phyloP scores from a whole-genome alignment of 1,140 invertebrate genomes.

The Asobara japonica region DNA sequence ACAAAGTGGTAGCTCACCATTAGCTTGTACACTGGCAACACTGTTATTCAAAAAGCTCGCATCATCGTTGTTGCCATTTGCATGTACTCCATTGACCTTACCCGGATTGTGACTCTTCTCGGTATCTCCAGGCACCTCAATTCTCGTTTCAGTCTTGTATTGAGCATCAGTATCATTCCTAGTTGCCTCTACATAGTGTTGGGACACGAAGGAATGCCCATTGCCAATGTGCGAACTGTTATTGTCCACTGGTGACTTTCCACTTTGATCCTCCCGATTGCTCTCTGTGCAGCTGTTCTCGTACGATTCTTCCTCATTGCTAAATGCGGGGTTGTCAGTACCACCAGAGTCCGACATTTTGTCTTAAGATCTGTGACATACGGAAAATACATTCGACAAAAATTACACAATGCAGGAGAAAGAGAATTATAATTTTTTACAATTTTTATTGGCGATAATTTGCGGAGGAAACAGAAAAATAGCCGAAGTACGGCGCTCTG shows the following conservation, averaged over 20 bases:
- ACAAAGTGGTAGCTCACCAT: constrained; percentile 45
- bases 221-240: constrained; percentile 43
- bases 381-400: not conserved
- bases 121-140: constrained; percentile 54
- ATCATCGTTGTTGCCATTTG: constrained; percentile 62
- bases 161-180: constrained; percentile 50
- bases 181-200: constrained; percentile 57
- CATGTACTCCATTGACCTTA: constrained; percentile 59
- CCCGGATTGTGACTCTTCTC: constrained; percentile 45
- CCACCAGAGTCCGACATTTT: constrained; percentile 55
- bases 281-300: constrained; percentile 41
- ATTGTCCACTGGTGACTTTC: constrained; percentile 37
- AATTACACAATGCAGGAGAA: too few relatives aligned
- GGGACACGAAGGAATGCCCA: constrained; percentile 56
- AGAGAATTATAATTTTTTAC: too few relatives aligned
- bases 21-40: constrained; percentile 54
- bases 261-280: constrained; percentile 40
- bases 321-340: constrained; percentile 61
- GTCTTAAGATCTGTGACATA: constrained; percentile 13
- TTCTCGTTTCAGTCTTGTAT: constrained; percentile 59
- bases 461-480: too few relatives aligned
- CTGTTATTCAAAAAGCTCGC: constrained; percentile 63
- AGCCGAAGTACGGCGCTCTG: too few relatives aligned
- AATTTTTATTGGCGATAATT: too few relatives aligned
- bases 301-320: constrained; percentile 50